Evolutionary conservation across 2,888 invertebrate genomes (phyloP).

Genomic region (Diarsia mendica): DNA sequence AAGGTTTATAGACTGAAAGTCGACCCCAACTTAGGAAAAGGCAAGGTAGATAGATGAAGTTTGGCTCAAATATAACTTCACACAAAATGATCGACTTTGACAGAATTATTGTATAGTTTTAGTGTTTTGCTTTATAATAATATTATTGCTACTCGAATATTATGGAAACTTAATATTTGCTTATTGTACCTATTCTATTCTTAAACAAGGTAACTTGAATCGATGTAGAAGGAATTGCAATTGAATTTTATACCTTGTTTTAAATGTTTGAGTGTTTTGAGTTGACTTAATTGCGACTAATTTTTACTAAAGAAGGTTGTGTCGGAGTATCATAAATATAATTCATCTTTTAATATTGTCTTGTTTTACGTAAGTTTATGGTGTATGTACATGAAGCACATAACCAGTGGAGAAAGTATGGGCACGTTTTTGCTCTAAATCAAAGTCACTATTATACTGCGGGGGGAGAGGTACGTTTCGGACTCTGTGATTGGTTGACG

Average conservation of each 20-base stretch:
- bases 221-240: constrained; percentile 19
- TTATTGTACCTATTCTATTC: constrained; percentile 48
- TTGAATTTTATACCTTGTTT: constrained; percentile 29
- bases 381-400: no score
- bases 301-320: constrained; percentile 16
- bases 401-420: no score
- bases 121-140: constrained; percentile 33
- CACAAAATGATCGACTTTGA: constrained; percentile 27
- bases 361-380: constrained; percentile 8
- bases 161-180: constrained; percentile 41
- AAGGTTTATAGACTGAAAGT: no score
- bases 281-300: constrained; percentile 28
- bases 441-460: no score
- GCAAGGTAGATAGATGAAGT: no score
- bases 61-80: no score
- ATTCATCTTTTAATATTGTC: neutral
- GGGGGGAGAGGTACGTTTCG: no score
- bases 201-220: constrained; percentile 41
- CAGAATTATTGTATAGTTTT: constrained; percentile 31
- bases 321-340: neutral
- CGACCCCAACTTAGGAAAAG: no score
- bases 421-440: no score
- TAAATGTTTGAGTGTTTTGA: constrained; percentile 15
- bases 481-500: no score
- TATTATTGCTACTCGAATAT: constrained; percentile 31